Evolutionary conservation across 2,888 invertebrate genomes (phyloP).

Genomic region (Congeria kusceri): DNA sequence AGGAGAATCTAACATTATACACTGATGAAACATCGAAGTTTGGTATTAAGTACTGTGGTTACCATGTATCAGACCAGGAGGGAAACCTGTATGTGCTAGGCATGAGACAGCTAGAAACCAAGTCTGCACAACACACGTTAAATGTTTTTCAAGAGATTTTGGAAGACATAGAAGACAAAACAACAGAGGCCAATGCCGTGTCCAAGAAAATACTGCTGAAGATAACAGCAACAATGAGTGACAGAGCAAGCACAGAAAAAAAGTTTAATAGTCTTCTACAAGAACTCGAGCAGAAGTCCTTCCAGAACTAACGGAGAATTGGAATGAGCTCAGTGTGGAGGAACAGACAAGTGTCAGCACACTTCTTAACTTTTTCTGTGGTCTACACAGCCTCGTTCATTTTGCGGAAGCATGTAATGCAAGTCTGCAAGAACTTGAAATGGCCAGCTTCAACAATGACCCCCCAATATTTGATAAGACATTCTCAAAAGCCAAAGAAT

Average conservation of each 20-base stretch:
- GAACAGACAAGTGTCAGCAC: constrained; percentile 38
- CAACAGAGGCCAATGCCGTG: neutral
- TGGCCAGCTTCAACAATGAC: constrained; percentile 19
- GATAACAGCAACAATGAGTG: constrained; percentile 46
- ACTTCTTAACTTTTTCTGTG: constrained; percentile 66
- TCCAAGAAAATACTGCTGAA: constrained; percentile 28
- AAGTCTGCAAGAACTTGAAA: constrained; percentile 12
- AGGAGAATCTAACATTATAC: constrained; percentile 21
- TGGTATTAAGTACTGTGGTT: constrained; percentile 26
- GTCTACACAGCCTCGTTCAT: constrained; percentile 60
- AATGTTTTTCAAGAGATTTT: constrained; percentile 19
- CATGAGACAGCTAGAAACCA: constrained; percentile 9
- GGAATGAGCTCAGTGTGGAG: constrained; percentile 31
- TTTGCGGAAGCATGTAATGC: constrained; percentile 53
- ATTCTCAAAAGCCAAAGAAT: constrained; percentile 22
- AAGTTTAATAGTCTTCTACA: constrained; percentile 54
- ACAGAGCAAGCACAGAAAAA: constrained; percentile 38
- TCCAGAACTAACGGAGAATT: constrained; percentile 49
- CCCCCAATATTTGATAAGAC: constrained; percentile 25
- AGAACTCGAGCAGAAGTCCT: constrained; percentile 49
- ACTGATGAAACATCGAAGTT: constrained; percentile 37
- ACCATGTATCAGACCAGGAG: constrained; percentile 28
- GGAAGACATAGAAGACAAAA: constrained; percentile 21
- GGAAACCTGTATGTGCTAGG: constrained; percentile 34
- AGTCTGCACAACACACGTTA: constrained; percentile 26